Percentiles rank a stretch among this genome's conserved stretches.
Conservation (phyloP, 2,113 vertebrate species). For the Benitochromis conjunctus region DNA sequence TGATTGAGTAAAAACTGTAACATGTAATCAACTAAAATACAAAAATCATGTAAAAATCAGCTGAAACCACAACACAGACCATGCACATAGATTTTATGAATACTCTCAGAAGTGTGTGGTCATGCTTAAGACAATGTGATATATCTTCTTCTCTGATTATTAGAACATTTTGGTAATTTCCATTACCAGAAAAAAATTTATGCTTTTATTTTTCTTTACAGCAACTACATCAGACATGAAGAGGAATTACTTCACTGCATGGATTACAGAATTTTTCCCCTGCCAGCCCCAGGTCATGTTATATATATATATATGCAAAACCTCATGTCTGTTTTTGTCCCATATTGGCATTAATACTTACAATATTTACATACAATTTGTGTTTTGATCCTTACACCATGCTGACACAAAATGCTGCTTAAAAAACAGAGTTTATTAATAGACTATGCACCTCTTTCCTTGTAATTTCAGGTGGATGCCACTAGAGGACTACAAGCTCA, state of each 20-base stretch:
- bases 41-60: neutral
- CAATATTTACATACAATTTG: neutral
- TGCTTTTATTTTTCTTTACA: neutral
- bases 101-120: neutral
- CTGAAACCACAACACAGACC: neutral
- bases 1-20: neutral
- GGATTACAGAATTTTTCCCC: neutral
- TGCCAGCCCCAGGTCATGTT: neutral
- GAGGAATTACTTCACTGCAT: neutral
- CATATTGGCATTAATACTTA: neutral
- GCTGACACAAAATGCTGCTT: neutral
- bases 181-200: neutral
- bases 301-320: neutral
- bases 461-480: neutral
- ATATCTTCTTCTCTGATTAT: neutral
- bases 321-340: neutral
- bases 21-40: neutral
- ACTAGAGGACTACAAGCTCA: slow-evolving; percentile 26
- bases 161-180: neutral
- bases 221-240: neutral
- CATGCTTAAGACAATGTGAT: neutral
- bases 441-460: neutral
- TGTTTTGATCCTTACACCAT: neutral
- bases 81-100: neutral
- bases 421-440: neutral